Conservation (phyloP, 1,140 invertebrate genomes). For the Asobara japonica region DNA sequence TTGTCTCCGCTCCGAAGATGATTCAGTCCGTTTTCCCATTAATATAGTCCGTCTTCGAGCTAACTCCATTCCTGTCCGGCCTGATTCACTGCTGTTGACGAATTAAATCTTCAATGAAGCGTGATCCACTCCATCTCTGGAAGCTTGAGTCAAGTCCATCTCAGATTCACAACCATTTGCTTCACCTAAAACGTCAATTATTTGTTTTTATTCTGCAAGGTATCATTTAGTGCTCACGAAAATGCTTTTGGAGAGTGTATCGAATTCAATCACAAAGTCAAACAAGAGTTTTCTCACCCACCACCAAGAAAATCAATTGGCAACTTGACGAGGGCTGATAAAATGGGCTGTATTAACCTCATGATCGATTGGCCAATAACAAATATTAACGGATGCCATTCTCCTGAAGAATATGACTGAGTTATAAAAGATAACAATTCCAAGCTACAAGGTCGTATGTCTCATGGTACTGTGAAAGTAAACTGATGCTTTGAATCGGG, state of each 20-base stretch:
- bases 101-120: no score
- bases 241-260: neutral
- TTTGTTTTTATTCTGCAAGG: neutral
- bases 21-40: no score
- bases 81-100: no score
- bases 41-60: no score
- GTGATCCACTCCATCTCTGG: no score
- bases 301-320: neutral
- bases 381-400: slow-evolving; percentile 21
- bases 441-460: neutral
- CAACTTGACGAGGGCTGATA: neutral
- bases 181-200: no score
- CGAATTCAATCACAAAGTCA: neutral
- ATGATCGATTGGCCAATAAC: slow-evolving; percentile 55
- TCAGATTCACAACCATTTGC: no score
- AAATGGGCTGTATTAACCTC: slow-evolving; percentile 60
- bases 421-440: neutral
- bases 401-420: neutral
- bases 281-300: neutral
- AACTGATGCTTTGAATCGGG: slow-evolving; percentile 44
- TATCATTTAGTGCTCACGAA: neutral
- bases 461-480: neutral
- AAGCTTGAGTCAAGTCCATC: no score
- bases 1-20: no score
- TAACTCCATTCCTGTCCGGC: no score